Conservation (phyloP, 2,888 invertebrate genomes). For the Eremobia ochroleuca region DNA sequence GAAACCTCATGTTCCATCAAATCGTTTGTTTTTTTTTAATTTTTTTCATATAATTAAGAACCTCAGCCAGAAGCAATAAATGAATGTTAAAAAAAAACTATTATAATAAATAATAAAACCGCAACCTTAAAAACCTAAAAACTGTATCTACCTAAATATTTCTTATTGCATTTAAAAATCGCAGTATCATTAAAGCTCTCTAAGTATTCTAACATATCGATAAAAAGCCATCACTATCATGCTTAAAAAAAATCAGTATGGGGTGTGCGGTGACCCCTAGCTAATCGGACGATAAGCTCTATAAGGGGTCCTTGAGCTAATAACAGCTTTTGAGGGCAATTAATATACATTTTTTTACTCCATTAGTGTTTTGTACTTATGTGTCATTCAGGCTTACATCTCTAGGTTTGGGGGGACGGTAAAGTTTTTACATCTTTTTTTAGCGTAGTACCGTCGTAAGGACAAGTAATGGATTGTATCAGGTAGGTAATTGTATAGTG, state of each 20-base stretch:
- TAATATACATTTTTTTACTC: constrained; percentile 53
- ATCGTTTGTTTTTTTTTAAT: not conserved
- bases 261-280: constrained; percentile 60
- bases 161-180: not conserved
- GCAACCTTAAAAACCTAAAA: not conserved
- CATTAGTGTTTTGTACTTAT: constrained; percentile 39
- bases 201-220: constrained; percentile 16
- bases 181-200: not conserved
- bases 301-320: constrained; percentile 53
- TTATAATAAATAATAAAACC: not conserved
- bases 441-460: not conserved
- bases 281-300: constrained; percentile 61
- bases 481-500: not conserved
- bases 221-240: constrained; percentile 37
- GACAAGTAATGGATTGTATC: not conserved
- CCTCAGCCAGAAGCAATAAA: not conserved
- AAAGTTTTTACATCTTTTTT: not conserved
- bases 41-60: not conserved
- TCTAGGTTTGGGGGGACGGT: no score
- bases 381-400: constrained; percentile 56
- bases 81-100: not conserved
- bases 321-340: constrained; percentile 54
- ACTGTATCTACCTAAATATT: not conserved
- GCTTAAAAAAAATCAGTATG: constrained; percentile 54
- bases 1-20: no score